These are phyloP conservation scores for Drosophila murphyi DNA, from an alignment of 1,140 invertebrate species.

Conservation along the genomic window DNA sequence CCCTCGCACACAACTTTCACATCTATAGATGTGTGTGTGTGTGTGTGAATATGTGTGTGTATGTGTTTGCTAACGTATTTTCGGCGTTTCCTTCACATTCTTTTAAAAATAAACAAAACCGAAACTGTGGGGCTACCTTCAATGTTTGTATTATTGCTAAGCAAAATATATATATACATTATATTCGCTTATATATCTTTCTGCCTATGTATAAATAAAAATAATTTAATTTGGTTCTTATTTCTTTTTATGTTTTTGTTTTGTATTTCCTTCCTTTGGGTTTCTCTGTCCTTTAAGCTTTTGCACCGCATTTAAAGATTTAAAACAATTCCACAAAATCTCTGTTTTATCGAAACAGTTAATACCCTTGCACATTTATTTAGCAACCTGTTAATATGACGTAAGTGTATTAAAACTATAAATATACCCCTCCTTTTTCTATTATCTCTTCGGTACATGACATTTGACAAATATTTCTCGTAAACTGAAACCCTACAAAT, in stretches of 20 bases:
- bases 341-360: neutral
- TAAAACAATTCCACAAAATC: neutral
- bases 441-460: no score
- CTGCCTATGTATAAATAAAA: conserved; percentile 15
- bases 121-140: conserved; percentile 32
- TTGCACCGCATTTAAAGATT: neutral
- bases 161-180: conserved; percentile 39
- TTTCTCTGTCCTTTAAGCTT: conserved; percentile 7
- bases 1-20: neutral
- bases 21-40: no score
- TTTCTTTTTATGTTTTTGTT: conserved; percentile 6
- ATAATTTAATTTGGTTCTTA: conserved; percentile 23
- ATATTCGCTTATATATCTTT: neutral
- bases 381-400: neutral
- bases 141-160: conserved; percentile 40
- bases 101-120: conserved; percentile 51
- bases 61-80: conserved; percentile 34
- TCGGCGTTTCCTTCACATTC: conserved; percentile 47
- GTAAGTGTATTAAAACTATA: no score
- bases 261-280: conserved; percentile 13
- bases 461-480: no score
- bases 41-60: neutral
- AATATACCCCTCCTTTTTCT: no score
- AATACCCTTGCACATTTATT: conserved; percentile 2
- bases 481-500: no score